A percentile compares a stretch with the other conserved stretches of the same genome.
These are phyloP conservation scores for Oreotrochilus melanogaster DNA, from an alignment of 2,113 vertebrate genomes.

Conservation along the genomic window DNA sequence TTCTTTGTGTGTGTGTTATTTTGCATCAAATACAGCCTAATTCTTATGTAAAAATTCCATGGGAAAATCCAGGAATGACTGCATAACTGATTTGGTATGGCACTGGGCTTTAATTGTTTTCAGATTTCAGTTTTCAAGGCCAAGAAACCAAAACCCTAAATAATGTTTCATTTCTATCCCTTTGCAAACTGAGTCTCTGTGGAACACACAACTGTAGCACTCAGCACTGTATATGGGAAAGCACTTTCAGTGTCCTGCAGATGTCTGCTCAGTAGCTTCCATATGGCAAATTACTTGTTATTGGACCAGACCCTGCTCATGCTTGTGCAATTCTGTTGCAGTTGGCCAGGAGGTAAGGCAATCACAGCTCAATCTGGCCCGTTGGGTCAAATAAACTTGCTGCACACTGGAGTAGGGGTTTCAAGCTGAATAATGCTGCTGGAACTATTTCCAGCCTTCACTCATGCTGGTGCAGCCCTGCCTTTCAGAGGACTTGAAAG, in stretches of 20 bases:
- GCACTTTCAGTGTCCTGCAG: constrained; percentile 72
- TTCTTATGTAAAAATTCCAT: constrained; percentile 78
- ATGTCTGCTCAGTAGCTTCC: constrained; percentile 75
- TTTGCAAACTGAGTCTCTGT: constrained; percentile 44
- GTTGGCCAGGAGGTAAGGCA: constrained; percentile 48
- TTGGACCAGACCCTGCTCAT: constrained; percentile 60
- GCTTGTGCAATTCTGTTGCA: constrained; percentile 68
- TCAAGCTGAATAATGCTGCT: constrained; percentile 39
- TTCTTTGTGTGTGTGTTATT: constrained; percentile 47
- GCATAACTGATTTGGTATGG: constrained; percentile 77
- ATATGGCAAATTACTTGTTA: constrained; percentile 73
- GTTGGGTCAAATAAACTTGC: constrained; percentile 57
- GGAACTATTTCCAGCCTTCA: constrained; percentile 13
- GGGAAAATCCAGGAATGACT: constrained; percentile 77
- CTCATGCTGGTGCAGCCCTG: not conserved
- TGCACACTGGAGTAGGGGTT: constrained; percentile 18
- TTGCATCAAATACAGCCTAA: constrained; percentile 33
- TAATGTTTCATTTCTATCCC: constrained; percentile 58
- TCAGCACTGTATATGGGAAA: constrained; percentile 43
- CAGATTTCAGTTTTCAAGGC: constrained; percentile 68
- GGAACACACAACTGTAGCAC: constrained; percentile 66
- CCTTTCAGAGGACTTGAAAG: constrained; percentile 2
- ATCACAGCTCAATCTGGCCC: constrained; percentile 39
- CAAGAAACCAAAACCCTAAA: constrained; percentile 72
- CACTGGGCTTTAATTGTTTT: constrained; percentile 77